phyloP scores from a whole-genome alignment of 2,113 vertebrate genomes.

The Marmota monax region DNA sequence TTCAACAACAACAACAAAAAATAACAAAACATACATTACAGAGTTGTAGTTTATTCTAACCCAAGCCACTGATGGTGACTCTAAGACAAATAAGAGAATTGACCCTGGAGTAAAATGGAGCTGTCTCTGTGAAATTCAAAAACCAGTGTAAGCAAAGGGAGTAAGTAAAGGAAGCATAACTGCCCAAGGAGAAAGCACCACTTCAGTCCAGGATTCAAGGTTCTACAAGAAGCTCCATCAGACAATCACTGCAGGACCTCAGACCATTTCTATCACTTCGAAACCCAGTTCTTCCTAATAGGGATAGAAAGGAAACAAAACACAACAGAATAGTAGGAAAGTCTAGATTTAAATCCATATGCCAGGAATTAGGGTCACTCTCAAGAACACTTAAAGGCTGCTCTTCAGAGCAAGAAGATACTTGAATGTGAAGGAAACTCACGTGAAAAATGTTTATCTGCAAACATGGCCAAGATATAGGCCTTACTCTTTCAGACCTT shows the following conservation, averaged over 20 bases:
- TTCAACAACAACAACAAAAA: conserved; percentile 57
- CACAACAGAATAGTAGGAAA: not conserved
- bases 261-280: not conserved
- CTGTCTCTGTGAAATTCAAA: conserved; percentile 41
- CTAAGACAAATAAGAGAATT: not conserved
- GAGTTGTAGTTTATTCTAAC: conserved; percentile 58
- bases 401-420: not conserved
- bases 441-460: not conserved
- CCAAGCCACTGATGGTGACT: not conserved
- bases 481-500: not conserved
- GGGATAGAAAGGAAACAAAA: not conserved
- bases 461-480: not conserved
- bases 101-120: not conserved
- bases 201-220: not conserved
- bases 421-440: not conserved
- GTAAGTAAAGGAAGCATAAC: not conserved
- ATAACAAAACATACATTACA: not conserved
- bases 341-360: not conserved
- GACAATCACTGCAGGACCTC: not conserved
- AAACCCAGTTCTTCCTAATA: not conserved
- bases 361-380: not conserved
- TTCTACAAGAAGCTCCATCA: too few relatives aligned
- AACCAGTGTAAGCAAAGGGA: not conserved
- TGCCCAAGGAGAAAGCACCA: not conserved
- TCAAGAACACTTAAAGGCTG: not conserved